Base-by-base conservation (phyloP, 2,797 vertebrate species). In the Sebastes oblongus region DNA sequence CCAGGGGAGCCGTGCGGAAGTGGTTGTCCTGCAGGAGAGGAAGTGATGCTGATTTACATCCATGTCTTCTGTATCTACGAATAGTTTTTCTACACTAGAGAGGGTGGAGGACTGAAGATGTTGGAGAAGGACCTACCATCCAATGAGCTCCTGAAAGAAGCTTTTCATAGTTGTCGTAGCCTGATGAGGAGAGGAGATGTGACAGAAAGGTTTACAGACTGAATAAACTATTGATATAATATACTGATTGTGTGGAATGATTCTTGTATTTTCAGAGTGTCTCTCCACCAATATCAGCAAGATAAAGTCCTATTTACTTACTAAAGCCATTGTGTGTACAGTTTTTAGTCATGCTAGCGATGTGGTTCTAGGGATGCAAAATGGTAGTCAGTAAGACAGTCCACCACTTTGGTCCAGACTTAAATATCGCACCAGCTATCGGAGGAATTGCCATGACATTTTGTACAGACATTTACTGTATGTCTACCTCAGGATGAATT, bases 121-220 rank as follows among this genome's bases (percentile, higher is more conserved):
- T 52, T 34, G 39, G 46, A 75, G 62, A 54, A 10, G 64, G 16
- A 78, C 91, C 90, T 91, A 99, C 98, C 98, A 99, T 98, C 97
- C 97, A 99, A 86, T 99, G 98, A 86, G 97, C 98, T 87, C 98
- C 98, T 0, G 96, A 95, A 55, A 99, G 95, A 86, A 99, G 96
- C 85, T 94, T 97, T 92, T 98, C 97, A 77, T 98, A 99, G 95
- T 99, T 99, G 84, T 99, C 98, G 87, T 95, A 99, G 76, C 98
- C 98, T 99, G 86, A 67, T 58, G 81, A 70, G n/a, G 18, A 86
- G 61, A 74, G 29, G 81, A 72, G 60, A 60, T 61, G 10, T 14
- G 66, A 73, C 16, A 62, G 24, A 73, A 34, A 74, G 3, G 14
- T 50, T 42, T n/a, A 72, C 13, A 20, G 29, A 75, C 6, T 22